Base-by-base conservation (phyloP, 2,797 vertebrate species). In the Urophycis tenuis region DNA sequence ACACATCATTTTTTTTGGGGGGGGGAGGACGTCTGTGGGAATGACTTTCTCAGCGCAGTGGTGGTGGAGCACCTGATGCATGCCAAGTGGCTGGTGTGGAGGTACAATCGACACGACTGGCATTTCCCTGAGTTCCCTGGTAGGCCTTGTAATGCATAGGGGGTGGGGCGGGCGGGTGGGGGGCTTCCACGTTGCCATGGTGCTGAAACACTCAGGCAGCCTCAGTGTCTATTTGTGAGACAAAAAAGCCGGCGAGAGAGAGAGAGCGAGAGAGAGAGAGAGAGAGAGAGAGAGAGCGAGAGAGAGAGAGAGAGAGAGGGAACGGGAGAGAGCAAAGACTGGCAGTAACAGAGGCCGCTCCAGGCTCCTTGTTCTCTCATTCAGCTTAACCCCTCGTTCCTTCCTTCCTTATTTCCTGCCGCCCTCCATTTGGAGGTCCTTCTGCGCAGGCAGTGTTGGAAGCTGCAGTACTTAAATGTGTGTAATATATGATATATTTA, bases 181-280 rank as follows among this genome's bases (percentile, higher is more conserved):
- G 39, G 36, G 14, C 11, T 41, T 22, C 60, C 29, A n/a, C 64
- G 88, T 92, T 89, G 82, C 88, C 87, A 91, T 90, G 87, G 90
- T 81, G 82, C 78, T 79, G 64, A 70, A 88, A 84, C 85, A 74
- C 82, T 81, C 79, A 81, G 75, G 73, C 85, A 83, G 79, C 80
- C 81, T 87, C 80, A 71, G 81, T 81, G 82, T 78, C 87, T 80
- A 83, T 88, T 41, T 89, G 83, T 87, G 77, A 80, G 77, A 73
- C 45, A 49, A 49, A 49, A 49, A 19, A 17, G 11, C 36, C 5
- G 12, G 36, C 6, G 12, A 39, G 36, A 39, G 36, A 1, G 36
- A 39, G 36, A 39, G 36, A 7, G 36, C 8, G 36, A 39, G 39
- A 83, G 73, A 80, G 85, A 67, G 77, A 74, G 30, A 64, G 33